Evolutionary conservation across 2,888 invertebrate species (phyloP), one percentile per base, ranked within the genome.

Genomic region (Macaria notata): DNA sequence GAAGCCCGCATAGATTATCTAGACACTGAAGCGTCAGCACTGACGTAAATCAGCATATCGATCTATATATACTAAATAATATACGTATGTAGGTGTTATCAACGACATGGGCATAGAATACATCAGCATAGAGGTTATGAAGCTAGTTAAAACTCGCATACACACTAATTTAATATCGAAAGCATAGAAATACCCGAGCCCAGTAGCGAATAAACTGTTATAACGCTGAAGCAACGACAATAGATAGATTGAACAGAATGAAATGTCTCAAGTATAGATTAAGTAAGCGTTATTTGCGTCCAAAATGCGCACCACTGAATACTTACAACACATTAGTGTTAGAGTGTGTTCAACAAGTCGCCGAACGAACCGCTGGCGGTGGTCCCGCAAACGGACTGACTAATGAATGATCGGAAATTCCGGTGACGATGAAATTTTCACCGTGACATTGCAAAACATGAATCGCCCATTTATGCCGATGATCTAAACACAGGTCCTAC

Each of bases 141-240:
- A 91, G 91, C 91, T 90, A 83, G 82, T 86, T 83, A 87, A 82
- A 82, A 83, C 77, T 88, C 85, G 89, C 90, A 90, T 89, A 89
- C 88, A 88, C 87, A 89, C 89, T 88, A 89, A 85, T 84, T 86
- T 85, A 88, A 90, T 90, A 91, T 88, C 82, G 86, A 89, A 91
- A 91, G 91, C 91, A 89, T 88, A 90, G 89, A 86, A 59, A 86
- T 87, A 88, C 90, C 90, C 89, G 89, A 89, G 90, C 89, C 90
- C 89, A 86, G 78, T 88, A 90, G 90, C 90, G 86, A 82, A 79
- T 79, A 88, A 83, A 88, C 84, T 84, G 81, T 88, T 88, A 85
- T 82, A 86, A 87, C 87, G 91, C 90, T 83, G 81, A 91, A 91
- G 90, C 90, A 87, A 91, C 89, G 88, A 88, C 86, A 88, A 84